Base-by-base conservation (phyloP, 2,113 vertebrate genomes). In the Hystrix brachyura region DNA sequence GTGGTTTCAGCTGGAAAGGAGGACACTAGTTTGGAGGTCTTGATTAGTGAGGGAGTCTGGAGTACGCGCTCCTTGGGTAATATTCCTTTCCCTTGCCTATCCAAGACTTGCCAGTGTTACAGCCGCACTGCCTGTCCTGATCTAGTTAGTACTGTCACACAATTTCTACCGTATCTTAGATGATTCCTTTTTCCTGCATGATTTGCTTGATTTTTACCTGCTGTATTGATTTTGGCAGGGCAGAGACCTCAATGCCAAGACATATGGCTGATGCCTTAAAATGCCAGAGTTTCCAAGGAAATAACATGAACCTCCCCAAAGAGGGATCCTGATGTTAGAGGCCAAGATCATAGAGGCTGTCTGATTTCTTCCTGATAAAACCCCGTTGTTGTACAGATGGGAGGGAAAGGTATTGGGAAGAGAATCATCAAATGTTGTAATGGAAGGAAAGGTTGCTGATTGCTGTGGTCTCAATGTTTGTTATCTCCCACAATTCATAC, bases 341-440 rank as follows among this genome's bases (percentile, higher is more conserved):
- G 13, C 21, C 53, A 79, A 59, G 19, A 25, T 87, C 51, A 64
- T n/a, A 53, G 92, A 89, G 29, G 19, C 17, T 91, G 48, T 32
- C 43, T 89, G n/a, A 93, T 83, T 87, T 95, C 74, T 80, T 93
- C 48, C 93, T 79, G 87, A 48, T 91, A 86, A 80, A 96, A 78
- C 23, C 4, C 5, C 71, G 38, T 82, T 91, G 51, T 82, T 93
- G 79, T 5, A n/a, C 69, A 89, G 60, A 90, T 89, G 62, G 55
- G 69, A 62, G 15, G 46, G 34, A 48, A n/a, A 76, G 53, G 85
- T 48, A 86, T 38, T 51, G 43, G 74, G 27, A 81, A 51, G 64
- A 90, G 51, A 43, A 65, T 14, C 51, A 46, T 89, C 51, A 82
- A 57, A 74, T 46, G 46, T 18, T 80, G 69, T 7, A 18, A 10